Percentiles rank a stretch among this genome's conserved stretches.
phyloP scores from a whole-genome alignment of 2,797 vertebrate genomes.

The Spinus olivaceus region DNA sequence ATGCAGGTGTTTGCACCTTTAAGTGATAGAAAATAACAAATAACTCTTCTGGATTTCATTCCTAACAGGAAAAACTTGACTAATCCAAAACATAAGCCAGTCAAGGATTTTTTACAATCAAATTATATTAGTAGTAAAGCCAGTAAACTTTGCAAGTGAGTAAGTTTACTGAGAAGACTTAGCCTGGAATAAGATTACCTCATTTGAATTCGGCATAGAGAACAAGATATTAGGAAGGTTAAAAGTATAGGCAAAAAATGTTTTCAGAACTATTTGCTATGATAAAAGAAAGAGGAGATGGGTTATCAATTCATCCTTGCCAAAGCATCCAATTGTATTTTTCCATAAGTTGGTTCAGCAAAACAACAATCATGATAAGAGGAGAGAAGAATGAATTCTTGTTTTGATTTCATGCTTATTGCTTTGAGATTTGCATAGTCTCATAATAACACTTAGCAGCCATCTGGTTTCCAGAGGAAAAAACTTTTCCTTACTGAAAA shows the following conservation, averaged over 20 bases:
- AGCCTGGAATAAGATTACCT: not conserved
- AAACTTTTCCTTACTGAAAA: conserved; percentile 26
- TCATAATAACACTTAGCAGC: conserved; percentile 54
- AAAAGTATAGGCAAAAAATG: not conserved
- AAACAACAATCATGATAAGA: conserved; percentile 15
- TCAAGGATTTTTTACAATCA: not conserved
- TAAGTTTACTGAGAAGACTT: not conserved
- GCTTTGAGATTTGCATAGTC: conserved; percentile 56
- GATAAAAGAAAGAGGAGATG: not conserved
- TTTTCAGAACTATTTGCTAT: not conserved
- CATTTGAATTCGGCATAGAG: not conserved
- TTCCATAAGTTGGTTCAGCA: conserved; percentile 14
- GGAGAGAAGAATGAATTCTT: conserved; percentile 33
- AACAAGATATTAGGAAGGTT: not conserved
- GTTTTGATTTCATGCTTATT: conserved; percentile 58
- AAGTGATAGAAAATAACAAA: not conserved
- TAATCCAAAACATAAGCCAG: not conserved
- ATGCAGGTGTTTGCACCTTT: not conserved
- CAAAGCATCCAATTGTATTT: not conserved
- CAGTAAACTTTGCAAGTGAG: not conserved
- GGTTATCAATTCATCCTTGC: not conserved
- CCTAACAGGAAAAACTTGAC: not conserved
- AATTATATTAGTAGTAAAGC: not conserved
- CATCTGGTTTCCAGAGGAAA: conserved; percentile 50
- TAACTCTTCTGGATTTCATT: not conserved